Evolutionary conservation across 2,113 vertebrate genomes (phyloP).

Genomic region (Phylloscopus trochiloides): DNA sequence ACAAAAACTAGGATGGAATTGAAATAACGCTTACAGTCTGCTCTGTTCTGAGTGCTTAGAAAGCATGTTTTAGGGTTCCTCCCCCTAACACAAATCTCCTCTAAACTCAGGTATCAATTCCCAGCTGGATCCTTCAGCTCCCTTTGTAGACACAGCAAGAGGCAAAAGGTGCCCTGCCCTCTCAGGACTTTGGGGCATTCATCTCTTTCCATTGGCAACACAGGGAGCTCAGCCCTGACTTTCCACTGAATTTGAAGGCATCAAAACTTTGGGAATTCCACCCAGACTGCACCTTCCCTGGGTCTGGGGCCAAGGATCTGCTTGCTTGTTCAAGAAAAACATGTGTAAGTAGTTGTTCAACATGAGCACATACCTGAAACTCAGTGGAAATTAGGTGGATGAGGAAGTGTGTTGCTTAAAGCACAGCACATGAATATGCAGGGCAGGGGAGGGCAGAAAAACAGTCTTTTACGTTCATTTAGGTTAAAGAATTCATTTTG

Average conservation of each 20-base stretch:
- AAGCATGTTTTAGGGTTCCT: not conserved
- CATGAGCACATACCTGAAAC: constrained; percentile 2
- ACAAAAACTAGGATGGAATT: not conserved
- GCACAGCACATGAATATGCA: not conserved
- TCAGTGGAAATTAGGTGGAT: not conserved
- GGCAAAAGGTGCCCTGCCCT: not conserved
- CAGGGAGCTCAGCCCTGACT: not conserved
- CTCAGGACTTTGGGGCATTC: not conserved
- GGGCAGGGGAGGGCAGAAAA: not conserved
- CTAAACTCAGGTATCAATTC: not conserved
- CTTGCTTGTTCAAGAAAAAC: constrained; percentile 33
- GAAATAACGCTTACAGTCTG: not conserved
- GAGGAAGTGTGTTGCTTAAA: not conserved
- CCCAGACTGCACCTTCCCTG: not conserved
- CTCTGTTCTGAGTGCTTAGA: not conserved
- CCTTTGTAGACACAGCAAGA: not conserved
- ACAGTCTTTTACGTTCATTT: not conserved
- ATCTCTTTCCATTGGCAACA: fast-evolving
- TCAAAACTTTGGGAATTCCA: not conserved
- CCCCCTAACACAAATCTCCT: not conserved
- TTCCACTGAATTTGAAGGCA: not conserved
- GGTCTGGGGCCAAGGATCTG: not conserved
- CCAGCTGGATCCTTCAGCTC: not conserved
- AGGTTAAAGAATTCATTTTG: not conserved
- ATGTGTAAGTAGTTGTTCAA: not conserved